A percentile compares a stretch with the other conserved stretches of the same genome.
Conservation (phyloP, 2,113 vertebrate genomes). For the Pollimyrus isidori region DNA sequence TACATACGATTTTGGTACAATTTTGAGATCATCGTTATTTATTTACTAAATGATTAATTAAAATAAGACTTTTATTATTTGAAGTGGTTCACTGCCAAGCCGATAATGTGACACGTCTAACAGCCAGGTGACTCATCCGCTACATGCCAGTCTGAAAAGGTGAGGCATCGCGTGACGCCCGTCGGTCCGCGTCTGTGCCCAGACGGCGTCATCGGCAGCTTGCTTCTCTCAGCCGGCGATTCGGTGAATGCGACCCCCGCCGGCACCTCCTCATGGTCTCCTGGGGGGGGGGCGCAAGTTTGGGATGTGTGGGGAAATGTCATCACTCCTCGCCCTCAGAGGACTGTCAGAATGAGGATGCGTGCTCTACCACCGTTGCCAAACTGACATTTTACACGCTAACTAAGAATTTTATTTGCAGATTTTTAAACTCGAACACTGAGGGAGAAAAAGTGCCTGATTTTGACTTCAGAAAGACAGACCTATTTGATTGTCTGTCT, state of each 20-base stretch:
- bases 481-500: neutral
- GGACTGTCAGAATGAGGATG: conserved; percentile 33
- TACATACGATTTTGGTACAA: conserved; percentile 94
- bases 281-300: neutral
- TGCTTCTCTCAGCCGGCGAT: conserved; percentile 36
- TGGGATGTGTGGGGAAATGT: neutral
- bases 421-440: conserved; percentile 64
- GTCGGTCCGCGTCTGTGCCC: conserved; percentile 39
- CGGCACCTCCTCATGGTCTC: neutral
- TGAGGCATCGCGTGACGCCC: conserved; percentile 46
- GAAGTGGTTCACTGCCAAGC: conserved; percentile 99
- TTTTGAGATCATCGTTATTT: conserved; percentile 94
- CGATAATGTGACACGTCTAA: conserved; percentile 77
- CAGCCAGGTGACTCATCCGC: conserved; percentile 54
- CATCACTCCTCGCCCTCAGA: neutral
- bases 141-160: conserved; percentile 44
- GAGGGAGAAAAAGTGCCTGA: conserved; percentile 97
- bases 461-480: conserved; percentile 57
- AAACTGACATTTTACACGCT: conserved; percentile 67
- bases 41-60: conserved; percentile 70
- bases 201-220: conserved; percentile 46
- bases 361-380: conserved; percentile 64
- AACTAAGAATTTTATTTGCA: conserved; percentile 48
- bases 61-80: conserved; percentile 82
- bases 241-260: conserved; percentile 25